A percentile compares a stretch with the other conserved stretches of the same genome.
Evolutionary conservation across 2,797 vertebrate species (phyloP).

Genomic region (Syndactyla subalaris): DNA sequence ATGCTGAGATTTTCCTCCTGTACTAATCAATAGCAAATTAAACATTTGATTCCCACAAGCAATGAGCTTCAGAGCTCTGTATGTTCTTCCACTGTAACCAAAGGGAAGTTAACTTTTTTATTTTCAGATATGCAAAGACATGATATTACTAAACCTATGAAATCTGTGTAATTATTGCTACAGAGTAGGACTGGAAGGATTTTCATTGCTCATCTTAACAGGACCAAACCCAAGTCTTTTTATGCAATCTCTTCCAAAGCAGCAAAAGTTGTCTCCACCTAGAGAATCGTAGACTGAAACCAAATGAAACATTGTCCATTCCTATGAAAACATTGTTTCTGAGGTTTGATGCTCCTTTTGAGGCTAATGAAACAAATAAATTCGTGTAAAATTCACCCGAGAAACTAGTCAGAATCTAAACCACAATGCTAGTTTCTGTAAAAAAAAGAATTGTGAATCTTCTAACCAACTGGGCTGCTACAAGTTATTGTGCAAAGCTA

Average conservation of each 20-base stretch:
- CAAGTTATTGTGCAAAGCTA: not conserved
- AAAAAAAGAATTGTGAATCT: not conserved
- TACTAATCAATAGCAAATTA: not conserved
- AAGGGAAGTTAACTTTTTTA: not conserved
- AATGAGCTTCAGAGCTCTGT: not conserved
- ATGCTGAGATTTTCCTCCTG: not conserved
- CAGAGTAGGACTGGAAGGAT: not conserved
- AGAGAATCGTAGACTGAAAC: not conserved
- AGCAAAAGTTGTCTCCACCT: not conserved
- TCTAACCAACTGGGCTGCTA: not conserved
- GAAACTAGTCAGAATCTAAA: not conserved
- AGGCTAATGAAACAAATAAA: not conserved
- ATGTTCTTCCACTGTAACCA: not conserved
- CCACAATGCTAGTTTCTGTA: not conserved
- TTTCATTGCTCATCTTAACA: not conserved
- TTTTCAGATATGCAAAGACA: not conserved
- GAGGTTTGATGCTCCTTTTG: not conserved
- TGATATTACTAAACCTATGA: not conserved
- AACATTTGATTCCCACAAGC: not conserved
- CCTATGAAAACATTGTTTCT: not conserved
- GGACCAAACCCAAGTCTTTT: not conserved
- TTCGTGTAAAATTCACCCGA: not conserved
- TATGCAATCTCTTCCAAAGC: not conserved
- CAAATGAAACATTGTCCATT: not conserved
- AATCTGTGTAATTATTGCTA: not conserved